Evolutionary conservation across 2,888 invertebrate genomes (phyloP), one percentile per base, ranked within the genome.

Genomic region (Bellardia pandia): DNA sequence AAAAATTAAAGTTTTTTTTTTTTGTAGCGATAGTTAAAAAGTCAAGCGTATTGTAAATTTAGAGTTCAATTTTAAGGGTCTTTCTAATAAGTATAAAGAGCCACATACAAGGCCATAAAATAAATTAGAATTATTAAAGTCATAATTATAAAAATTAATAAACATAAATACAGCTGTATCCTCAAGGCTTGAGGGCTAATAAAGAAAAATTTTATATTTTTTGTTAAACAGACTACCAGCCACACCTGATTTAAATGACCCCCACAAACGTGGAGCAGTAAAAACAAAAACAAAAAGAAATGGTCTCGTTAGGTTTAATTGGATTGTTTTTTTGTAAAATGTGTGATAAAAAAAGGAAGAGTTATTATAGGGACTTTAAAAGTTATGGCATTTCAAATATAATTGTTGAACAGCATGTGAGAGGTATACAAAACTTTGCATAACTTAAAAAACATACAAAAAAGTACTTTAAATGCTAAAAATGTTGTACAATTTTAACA

Each of bases 61-160:
- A 37, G 37, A 60, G 33, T n/a, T 3, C 13, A 37, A 14, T 37
- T 60, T 60, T n/a, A 33, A 5, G 14, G 37, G 14, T 13, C 45
- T 42, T 53, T 53, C 5, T 5, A 11, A 14, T 7, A n/a, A 7
- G 53, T 16, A 56, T 2, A 9, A 56, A 23, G 30, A 11, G 23
- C 33, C 3, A 30, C 13, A 23, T 58, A 58, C 58, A 58, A 58
- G 58, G 60, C 42, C 72, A 72, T 80, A 72, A 80, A 72, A 80
- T 66, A 58, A 74, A 81, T 80, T 74, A 56, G 66, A 66, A 74
- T 13, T 81, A 81, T 66, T 74, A 68, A 81, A 66, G 56, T 53
- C 30, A 56, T 66, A 80, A 74, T 80, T 64, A 80, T 80, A 56
- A 74, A 74, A 81, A 66, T 66, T 81, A 74, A 81, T 81, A 81